Evolutionary conservation across 2,113 vertebrate genomes (phyloP).

Genomic region (Tachysurus vachellii): DNA sequence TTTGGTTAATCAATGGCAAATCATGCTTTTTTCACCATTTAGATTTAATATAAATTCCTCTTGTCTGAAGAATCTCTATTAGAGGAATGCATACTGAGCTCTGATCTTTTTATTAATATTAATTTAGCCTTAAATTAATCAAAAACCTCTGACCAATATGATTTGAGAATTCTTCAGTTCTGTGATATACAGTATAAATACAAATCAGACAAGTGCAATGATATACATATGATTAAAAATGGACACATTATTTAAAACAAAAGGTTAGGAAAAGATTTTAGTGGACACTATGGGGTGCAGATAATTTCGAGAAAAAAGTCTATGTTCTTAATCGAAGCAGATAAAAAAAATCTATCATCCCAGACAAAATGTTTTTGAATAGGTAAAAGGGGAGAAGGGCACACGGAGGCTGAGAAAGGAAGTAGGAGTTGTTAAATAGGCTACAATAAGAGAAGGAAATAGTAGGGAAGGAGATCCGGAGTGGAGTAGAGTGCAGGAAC

Average conservation of each 20-base stretch:
- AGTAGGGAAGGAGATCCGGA: constrained; percentile 45
- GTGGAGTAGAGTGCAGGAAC: constrained; percentile 59
- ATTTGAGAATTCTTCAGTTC: background rate
- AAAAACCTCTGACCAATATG: background rate
- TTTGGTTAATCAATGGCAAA: background rate
- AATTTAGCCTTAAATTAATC: background rate
- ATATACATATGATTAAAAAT: background rate
- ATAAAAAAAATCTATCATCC: constrained; percentile 58
- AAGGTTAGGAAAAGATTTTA: background rate
- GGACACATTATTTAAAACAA: background rate
- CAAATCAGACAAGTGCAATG: background rate
- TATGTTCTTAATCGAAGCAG: constrained; percentile 22
- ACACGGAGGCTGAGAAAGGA: constrained; percentile 10
- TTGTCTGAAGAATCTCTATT: background rate
- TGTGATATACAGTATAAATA: background rate
- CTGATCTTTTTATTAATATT: background rate
- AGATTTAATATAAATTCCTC: too few relatives aligned
- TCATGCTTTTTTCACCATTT: background rate
- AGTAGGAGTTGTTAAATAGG: constrained; percentile 41
- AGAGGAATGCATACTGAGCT: background rate
- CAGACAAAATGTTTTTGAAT: background rate
- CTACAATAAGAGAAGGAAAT: constrained; percentile 26
- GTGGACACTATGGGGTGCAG: background rate
- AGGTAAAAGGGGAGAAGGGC: background rate
- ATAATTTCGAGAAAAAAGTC: background rate